These are phyloP conservation scores for Chelmon rostratus DNA, from an alignment of 2,797 vertebrate genomes.

Conservation along the genomic window DNA sequence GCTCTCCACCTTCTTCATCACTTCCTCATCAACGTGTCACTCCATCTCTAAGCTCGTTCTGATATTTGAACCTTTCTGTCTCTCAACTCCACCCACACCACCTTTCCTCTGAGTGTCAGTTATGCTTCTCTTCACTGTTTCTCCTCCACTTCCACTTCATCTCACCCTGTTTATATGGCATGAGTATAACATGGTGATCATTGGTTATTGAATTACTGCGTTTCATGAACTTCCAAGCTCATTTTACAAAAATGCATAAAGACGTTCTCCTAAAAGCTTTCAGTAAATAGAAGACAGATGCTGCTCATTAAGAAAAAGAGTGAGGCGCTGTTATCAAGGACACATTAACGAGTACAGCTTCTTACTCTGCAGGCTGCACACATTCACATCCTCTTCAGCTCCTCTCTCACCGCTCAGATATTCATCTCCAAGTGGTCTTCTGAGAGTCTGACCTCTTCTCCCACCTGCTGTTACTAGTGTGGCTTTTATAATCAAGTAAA, in stretches of 20 bases:
- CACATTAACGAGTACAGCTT: neutral
- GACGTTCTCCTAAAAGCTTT: neutral
- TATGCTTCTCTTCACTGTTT: neutral
- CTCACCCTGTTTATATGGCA: neutral
- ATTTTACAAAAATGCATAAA: neutral
- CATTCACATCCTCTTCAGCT: neutral
- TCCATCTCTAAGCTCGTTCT: no score
- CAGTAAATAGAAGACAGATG: neutral
- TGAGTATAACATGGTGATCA: neutral
- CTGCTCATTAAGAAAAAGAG: neutral
- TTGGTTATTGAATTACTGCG: neutral
- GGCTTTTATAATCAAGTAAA: neutral
- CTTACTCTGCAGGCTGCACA: neutral
- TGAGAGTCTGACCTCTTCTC: conserved; percentile 1
- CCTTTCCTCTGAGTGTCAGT: neutral
- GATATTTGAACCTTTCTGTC: neutral
- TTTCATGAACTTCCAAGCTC: neutral
- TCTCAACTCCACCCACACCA: neutral
- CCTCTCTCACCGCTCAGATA: conserved; percentile 16
- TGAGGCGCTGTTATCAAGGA: no score
- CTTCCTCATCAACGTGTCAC: conserved; percentile 19
- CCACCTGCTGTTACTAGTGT: neutral
- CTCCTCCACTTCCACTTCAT: neutral
- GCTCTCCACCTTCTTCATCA: conserved; percentile 33
- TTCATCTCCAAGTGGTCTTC: conserved; percentile 13